Evolutionary conservation across 2,113 vertebrate genomes (phyloP).

Genomic region (Eira barbara): DNA sequence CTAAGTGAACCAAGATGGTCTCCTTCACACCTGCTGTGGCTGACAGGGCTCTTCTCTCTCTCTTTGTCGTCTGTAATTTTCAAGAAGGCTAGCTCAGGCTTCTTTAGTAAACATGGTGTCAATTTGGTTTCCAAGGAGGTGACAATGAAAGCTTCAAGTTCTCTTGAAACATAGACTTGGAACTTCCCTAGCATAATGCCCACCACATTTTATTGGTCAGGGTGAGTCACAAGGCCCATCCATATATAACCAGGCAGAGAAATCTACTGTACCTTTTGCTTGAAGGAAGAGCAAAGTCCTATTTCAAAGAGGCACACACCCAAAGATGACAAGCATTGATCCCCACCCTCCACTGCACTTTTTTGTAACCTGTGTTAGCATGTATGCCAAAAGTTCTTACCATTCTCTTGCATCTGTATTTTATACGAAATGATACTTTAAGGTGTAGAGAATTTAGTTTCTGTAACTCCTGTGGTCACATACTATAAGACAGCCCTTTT

Average conservation of each 20-base stretch:
- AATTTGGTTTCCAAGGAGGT: neutral
- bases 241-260: neutral
- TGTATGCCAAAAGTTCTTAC: neutral
- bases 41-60: too few species aligned
- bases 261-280: neutral
- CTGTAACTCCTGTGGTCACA: neutral
- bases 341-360: fast-evolving
- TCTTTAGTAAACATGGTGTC: neutral
- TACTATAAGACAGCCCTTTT: neutral
- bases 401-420: neutral
- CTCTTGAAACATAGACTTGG: neutral
- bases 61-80: neutral
- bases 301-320: neutral
- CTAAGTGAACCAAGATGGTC: too few species aligned
- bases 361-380: neutral
- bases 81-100: neutral
- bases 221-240: neutral
- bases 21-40: neutral
- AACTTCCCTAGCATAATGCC: neutral
- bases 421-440: neutral
- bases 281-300: neutral
- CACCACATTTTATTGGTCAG: neutral
- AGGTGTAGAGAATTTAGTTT: neutral
- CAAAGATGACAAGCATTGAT: neutral
- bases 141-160: fast-evolving